phyloP scores from a whole-genome alignment of 2,888 invertebrate species.

The Andrena minutula region DNA sequence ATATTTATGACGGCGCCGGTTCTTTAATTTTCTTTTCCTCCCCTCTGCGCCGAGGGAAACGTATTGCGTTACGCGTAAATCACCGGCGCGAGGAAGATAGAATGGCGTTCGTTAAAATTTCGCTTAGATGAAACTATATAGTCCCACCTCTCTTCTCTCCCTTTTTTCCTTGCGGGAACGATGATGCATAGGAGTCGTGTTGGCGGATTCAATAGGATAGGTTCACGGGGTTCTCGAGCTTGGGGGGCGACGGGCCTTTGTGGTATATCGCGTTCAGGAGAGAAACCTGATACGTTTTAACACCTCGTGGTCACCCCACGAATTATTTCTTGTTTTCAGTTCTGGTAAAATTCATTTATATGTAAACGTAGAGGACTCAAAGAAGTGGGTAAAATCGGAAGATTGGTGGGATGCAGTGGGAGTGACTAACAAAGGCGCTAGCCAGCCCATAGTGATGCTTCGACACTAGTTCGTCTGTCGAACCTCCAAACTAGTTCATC shows the following conservation, averaged over 20 bases:
- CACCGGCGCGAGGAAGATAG: constrained; percentile 12
- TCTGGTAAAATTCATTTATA: no score
- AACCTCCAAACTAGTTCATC: neutral
- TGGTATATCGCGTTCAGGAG: neutral
- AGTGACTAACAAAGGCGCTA: no score
- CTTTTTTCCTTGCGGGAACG: neutral
- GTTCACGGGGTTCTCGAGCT: neutral
- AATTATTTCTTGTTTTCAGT: no score
- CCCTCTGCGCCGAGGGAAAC: neutral
- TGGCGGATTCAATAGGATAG: neutral
- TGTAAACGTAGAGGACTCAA: no score
- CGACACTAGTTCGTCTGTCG: neutral
- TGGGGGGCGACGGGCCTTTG: neutral
- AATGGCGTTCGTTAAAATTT: constrained; percentile 3
- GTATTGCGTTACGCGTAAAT: constrained; percentile 39
- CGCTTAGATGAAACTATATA: neutral
- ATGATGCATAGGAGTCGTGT: neutral
- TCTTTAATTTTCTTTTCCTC: constrained; percentile 7
- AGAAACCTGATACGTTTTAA: neutral
- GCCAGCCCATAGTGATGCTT: no score
- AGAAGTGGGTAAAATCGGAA: no score
- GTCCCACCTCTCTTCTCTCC: neutral
- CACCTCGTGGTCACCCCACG: no score
- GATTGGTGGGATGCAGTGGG: no score
- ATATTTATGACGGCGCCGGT: constrained; percentile 48